Evolutionary conservation across 2,113 vertebrate genomes (phyloP).

Genomic region (Podarcis muralis): DNA sequence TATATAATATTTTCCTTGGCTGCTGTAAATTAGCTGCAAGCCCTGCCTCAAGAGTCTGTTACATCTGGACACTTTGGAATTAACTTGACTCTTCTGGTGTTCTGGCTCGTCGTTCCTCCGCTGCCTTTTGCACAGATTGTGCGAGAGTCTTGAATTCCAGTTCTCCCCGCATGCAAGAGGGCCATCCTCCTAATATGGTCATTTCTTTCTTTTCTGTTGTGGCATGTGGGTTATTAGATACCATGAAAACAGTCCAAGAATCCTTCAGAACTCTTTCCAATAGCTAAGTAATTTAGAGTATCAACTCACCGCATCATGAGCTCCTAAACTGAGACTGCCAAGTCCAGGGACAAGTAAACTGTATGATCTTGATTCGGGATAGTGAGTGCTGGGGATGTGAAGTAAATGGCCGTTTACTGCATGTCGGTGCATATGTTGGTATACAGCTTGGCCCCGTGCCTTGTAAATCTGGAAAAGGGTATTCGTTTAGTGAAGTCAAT

Average conservation of each 20-base stretch:
- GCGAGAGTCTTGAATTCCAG: neutral
- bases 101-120: neutral
- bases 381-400: neutral
- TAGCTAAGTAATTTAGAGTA: constrained; percentile 7
- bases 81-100: neutral
- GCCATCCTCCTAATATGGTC: neutral
- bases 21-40: constrained; percentile 1
- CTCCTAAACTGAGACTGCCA: neutral
- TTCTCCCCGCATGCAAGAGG: neutral
- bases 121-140: neutral
- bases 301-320: neutral
- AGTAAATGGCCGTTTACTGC: neutral
- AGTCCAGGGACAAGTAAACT: neutral
- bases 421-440: neutral
- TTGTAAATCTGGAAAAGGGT: neutral
- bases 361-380: neutral
- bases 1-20: constrained; percentile 34
- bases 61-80: constrained; percentile 25
- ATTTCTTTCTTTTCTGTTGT: neutral
- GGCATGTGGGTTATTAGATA: neutral
- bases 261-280: neutral
- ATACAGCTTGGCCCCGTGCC: neutral
- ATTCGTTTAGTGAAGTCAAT: neutral
- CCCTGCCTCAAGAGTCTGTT: neutral
- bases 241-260: neutral